A percentile compares a stretch with the other conserved stretches of the same genome.
These are phyloP conservation scores for Neogale vison DNA, from an alignment of 2,113 vertebrate species.

Conservation along the genomic window DNA sequence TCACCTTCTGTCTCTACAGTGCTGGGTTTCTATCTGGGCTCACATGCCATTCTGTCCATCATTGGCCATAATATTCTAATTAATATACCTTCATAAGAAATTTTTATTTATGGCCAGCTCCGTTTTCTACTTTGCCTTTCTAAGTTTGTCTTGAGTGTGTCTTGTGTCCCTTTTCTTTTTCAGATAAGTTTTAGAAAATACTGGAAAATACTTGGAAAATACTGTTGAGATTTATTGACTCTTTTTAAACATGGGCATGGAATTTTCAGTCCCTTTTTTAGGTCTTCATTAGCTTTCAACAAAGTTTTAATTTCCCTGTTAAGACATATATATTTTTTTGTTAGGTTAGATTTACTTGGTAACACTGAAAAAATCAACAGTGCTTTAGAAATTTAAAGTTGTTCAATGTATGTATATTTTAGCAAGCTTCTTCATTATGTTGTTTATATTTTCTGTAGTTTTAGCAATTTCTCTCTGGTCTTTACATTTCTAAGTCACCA, in stretches of 20 bases:
- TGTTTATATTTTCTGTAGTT: not conserved
- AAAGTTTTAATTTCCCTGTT: not conserved
- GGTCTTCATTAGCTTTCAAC: not conserved
- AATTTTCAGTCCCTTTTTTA: not conserved
- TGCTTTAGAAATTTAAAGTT: not conserved
- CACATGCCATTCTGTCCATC: not conserved
- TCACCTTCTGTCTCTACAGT: not conserved
- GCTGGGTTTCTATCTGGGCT: not conserved
- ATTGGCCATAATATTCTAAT: not conserved
- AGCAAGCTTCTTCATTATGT: not conserved
- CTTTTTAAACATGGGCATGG: not conserved
- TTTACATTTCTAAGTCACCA: not conserved
- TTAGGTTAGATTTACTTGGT: not conserved
- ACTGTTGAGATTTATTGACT: not conserved
- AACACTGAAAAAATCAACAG: not conserved
- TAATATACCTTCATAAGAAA: not conserved
- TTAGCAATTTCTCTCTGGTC: not conserved
- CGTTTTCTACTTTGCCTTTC: not conserved
- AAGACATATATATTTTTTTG: not conserved
- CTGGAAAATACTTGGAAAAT: not conserved
- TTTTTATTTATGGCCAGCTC: not conserved
- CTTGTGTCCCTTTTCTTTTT: not conserved
- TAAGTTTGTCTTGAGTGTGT: not conserved
- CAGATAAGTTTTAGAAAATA: not conserved
- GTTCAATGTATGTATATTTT: not conserved